These are phyloP conservation scores for Macrocentrus cingulum DNA, from an alignment of 1,140 invertebrate species.

Conservation along the genomic window DNA sequence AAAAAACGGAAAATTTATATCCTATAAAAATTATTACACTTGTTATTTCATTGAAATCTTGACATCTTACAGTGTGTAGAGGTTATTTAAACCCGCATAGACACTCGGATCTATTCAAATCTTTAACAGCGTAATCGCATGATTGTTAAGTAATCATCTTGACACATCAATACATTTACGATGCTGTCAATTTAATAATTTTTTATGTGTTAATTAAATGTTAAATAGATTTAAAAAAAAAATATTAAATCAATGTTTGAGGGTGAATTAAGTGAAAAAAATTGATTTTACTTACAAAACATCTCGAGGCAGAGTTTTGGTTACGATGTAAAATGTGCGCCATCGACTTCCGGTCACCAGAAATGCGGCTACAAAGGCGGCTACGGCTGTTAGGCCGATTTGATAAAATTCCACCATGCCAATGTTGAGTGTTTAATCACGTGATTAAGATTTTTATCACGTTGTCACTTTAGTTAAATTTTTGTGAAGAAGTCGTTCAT, in stretches of 20 bases:
- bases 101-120: conserved; percentile 15
- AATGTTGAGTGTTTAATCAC: conserved; percentile 32
- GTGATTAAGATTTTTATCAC: conserved; percentile 20
- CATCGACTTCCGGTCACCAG: conserved; percentile 48
- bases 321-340: conserved; percentile 44
- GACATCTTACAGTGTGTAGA: neutral
- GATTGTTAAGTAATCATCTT: neutral
- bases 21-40: neutral
- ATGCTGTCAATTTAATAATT: neutral
- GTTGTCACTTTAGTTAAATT: neutral
- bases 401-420: conserved; percentile 36
- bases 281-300: conserved; percentile 48
- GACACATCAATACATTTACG: neutral
- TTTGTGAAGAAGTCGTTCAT: neutral
- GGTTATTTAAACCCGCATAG: conserved; percentile 11
- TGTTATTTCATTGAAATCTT: neutral
- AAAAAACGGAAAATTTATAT: neutral
- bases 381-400: conserved; percentile 38
- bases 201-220: neutral
- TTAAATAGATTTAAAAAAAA: neutral
- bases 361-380: conserved; percentile 41
- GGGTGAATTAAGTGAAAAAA: neutral
- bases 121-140: conserved; percentile 3
- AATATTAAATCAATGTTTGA: neutral
- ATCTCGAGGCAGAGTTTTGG: conserved; percentile 53